Evolutionary conservation across 2,797 vertebrate species (phyloP).

Genomic region (Podargus strigoides): DNA sequence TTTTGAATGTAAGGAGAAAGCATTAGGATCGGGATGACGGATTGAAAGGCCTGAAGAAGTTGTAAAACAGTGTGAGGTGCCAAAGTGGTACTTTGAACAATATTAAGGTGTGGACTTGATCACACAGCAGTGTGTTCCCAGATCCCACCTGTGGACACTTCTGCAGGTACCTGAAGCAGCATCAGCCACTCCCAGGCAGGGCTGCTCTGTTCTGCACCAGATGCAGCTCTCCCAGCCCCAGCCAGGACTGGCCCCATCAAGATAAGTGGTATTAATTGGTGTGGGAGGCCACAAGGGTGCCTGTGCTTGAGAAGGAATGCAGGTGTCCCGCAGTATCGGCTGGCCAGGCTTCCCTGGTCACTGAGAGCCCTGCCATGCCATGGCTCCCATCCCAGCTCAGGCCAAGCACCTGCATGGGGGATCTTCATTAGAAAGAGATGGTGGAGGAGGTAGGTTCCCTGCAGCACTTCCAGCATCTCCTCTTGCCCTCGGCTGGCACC

Average conservation of each 20-base stretch:
- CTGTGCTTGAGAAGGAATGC: rapidly evolving
- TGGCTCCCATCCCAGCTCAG: not conserved
- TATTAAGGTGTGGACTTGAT: not conserved
- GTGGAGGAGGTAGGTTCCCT: not conserved
- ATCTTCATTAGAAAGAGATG: not conserved
- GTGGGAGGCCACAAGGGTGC: not conserved
- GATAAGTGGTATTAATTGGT: not conserved
- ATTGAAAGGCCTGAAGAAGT: not conserved
- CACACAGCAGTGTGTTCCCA: not conserved
- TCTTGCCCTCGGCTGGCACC: not conserved
- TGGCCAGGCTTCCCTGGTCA: not conserved
- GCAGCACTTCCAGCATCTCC: not conserved
- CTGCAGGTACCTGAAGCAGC: not conserved
- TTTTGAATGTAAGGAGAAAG: not conserved
- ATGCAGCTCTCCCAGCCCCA: not conserved
- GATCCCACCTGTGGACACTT: not conserved
- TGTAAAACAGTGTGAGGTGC: not conserved
- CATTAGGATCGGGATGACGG: not conserved
- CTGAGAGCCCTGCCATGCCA: not conserved
- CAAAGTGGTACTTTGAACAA: not conserved
- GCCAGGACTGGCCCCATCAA: rapidly evolving
- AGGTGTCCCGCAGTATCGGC: rapidly evolving
- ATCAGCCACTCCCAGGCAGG: not conserved
- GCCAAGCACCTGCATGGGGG: rapidly evolving
- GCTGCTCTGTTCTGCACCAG: not conserved